Percentiles rank a stretch among this genome's conserved stretches.
These are phyloP conservation scores for Pituophis catenifer DNA, from an alignment of 2,113 vertebrate species.

Conservation along the genomic window DNA sequence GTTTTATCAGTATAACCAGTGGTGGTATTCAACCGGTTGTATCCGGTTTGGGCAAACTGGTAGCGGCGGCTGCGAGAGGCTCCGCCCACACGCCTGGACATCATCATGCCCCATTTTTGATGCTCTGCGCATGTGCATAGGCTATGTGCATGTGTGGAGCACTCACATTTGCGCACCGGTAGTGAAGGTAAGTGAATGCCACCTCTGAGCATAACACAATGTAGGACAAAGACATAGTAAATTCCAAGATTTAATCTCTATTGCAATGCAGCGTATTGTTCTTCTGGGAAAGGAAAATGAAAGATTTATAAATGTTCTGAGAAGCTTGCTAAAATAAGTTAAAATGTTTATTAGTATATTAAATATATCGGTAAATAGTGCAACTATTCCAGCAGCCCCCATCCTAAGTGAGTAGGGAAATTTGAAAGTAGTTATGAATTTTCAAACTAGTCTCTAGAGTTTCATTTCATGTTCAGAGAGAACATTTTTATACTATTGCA, in stretches of 20 bases:
- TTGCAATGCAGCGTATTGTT: slow-evolving; percentile 6
- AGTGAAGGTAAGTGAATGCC: too few relatives aligned
- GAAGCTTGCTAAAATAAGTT: slow-evolving; percentile 23
- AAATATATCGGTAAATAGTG: slow-evolving; percentile 30
- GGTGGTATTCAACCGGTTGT: too few relatives aligned
- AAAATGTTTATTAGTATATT: slow-evolving; percentile 21
- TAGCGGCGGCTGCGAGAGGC: too few relatives aligned
- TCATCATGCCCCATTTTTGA: too few relatives aligned
- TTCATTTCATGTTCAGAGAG: slow-evolving; percentile 33
- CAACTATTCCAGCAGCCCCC: neutral
- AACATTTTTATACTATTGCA: slow-evolving; percentile 14
- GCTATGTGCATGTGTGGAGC: accelerated
- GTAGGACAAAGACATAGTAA: neutral
- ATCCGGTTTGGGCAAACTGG: too few relatives aligned
- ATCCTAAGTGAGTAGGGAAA: slow-evolving; percentile 2
- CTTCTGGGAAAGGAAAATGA: neutral
- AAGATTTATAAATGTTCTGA: slow-evolving; percentile 32
- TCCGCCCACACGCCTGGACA: too few relatives aligned
- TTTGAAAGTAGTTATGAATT: slow-evolving; percentile 33
- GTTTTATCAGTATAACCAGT: neutral
- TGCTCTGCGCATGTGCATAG: too few relatives aligned
- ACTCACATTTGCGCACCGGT: too few relatives aligned
- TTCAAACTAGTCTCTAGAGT: slow-evolving; percentile 40
- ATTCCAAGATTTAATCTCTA: neutral
- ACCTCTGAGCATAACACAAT: neutral